Base-by-base conservation (phyloP, 2,888 invertebrate species). In the Pterostichus madidus region DNA sequence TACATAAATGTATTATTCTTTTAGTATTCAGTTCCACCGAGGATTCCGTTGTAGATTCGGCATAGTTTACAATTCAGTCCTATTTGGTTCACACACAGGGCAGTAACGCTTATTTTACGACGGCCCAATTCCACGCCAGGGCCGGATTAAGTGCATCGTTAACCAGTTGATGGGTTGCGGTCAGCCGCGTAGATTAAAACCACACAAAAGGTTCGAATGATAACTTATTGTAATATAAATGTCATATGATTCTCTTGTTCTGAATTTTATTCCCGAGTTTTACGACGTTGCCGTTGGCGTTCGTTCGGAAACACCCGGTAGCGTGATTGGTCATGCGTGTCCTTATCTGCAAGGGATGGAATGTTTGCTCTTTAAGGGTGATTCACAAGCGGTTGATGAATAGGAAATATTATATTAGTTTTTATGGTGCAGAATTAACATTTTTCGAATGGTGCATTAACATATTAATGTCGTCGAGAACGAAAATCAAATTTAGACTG, bases 211-310 rank as follows among this genome's bases (percentile, higher is more conserved):
- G 52, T 15, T 11, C 75, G 75, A 59, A 56, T 59, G 81, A 81
- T 81, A 81, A 81, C 81, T 81, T 81, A 81, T 81, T 75, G 81
- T 81, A 81, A 81, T 81, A 81, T 81, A 81, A 81, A 81, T 81
- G 81, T 81, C 81, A 81, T 81, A 81, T 75, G 81, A 81, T 75
- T 81, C 75, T 75, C 75, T 81, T 81, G 71, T 59, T 80, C 80
- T 11, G 15, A 56, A 71, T 73, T 73, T 75, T 81, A 81, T 81
- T 81, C 75, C 56, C 44, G 15, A 7, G 31, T 35, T 80, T 80
- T 80, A 80, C 56, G 68, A 80, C 39, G 39, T 8, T 61, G 61
- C 78, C 15, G 46, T 52, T 17, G 53, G 52, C 80, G 44, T 80
- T 71, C n/a, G 71, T 53, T 53, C 53, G 53, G 35, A 15, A 53